These are phyloP conservation scores for Girardinus metallicus DNA, from an alignment of 2,797 vertebrate genomes.

Conservation along the genomic window DNA sequence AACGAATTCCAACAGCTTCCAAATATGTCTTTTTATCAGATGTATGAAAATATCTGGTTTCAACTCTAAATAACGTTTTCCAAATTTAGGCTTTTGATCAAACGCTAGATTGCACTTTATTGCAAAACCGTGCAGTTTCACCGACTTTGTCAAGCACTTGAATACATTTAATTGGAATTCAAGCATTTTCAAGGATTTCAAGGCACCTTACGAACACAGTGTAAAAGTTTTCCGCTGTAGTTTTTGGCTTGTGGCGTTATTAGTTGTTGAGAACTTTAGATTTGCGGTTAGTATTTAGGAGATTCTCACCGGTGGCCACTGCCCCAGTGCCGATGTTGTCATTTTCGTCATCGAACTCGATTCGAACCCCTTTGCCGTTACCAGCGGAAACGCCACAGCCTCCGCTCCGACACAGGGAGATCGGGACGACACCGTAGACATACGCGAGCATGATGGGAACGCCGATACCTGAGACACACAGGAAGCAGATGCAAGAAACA, in stretches of 20 bases:
- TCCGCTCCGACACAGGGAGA: slow-evolving; percentile 96
- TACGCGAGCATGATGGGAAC: slow-evolving; percentile 99
- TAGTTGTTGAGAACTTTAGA: neutral
- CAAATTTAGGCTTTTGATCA: too few species aligned
- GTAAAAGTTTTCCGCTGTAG: neutral
- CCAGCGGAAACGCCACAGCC: slow-evolving; percentile 96
- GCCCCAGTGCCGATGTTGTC: slow-evolving; percentile 92
- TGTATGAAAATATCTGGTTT: too few species aligned
- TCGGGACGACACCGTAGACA: slow-evolving; percentile 97
- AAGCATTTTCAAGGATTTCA: too few species aligned
- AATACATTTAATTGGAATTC: too few species aligned
- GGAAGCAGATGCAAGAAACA: neutral
- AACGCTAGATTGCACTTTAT: too few species aligned
- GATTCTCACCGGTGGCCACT: slow-evolving; percentile 87
- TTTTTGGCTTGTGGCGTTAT: neutral
- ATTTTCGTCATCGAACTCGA: slow-evolving; percentile 98
- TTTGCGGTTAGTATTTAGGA: neutral
- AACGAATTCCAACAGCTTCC: neutral
- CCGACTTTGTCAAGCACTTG: too few species aligned
- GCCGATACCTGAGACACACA: slow-evolving; percentile 86
- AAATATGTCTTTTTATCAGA: too few species aligned
- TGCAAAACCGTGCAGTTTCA: too few species aligned
- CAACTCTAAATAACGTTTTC: too few species aligned
- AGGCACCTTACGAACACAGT: too few species aligned
- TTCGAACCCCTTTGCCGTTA: slow-evolving; percentile 96